Conservation (phyloP, 2,888 invertebrate species). For the Platerodrilus igneus region DNA sequence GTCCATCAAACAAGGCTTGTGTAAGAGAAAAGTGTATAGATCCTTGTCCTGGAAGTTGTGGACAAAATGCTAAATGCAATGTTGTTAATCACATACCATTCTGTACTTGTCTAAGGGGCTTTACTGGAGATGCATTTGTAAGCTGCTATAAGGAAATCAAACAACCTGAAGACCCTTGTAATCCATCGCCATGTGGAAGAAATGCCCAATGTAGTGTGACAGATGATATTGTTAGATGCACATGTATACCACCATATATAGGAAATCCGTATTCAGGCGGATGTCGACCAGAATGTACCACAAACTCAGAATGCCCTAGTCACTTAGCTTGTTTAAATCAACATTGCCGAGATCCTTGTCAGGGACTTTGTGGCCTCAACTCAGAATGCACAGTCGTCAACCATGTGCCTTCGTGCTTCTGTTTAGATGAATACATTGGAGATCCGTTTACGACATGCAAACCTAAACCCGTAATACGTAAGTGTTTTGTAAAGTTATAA, state of each 20-base stretch:
- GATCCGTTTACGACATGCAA: constrained; percentile 80
- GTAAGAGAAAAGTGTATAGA: constrained; percentile 76
- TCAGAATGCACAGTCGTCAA: constrained; percentile 78
- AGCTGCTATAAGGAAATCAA: constrained; percentile 60
- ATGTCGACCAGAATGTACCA: constrained; percentile 80
- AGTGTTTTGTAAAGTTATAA: constrained; percentile 38
- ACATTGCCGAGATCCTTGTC: constrained; percentile 82
- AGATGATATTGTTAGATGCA: constrained; percentile 67
- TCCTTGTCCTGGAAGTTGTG: constrained; percentile 76
- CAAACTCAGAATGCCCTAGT: constrained; percentile 75
- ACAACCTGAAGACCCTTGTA: constrained; percentile 59
- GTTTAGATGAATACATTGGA: constrained; percentile 69
- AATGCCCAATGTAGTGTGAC: constrained; percentile 73
- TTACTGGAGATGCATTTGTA: constrained; percentile 79
- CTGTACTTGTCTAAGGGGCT: constrained; percentile 73
- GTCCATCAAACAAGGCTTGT: constrained; percentile 72
- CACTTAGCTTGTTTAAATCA: constrained; percentile 75
- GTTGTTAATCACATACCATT: constrained; percentile 76
- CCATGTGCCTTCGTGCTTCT: constrained; percentile 79
- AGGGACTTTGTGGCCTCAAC: constrained; percentile 76
- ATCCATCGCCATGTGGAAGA: constrained; percentile 77
- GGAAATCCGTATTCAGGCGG: constrained; percentile 84
- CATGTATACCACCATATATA: constrained; percentile 83
- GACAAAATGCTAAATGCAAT: constrained; percentile 72
- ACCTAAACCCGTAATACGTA: constrained; percentile 54